A percentile compares a stretch with the other conserved stretches of the same genome.
Conservation (phyloP, 2,797 vertebrate species). For the Falco berigora region DNA sequence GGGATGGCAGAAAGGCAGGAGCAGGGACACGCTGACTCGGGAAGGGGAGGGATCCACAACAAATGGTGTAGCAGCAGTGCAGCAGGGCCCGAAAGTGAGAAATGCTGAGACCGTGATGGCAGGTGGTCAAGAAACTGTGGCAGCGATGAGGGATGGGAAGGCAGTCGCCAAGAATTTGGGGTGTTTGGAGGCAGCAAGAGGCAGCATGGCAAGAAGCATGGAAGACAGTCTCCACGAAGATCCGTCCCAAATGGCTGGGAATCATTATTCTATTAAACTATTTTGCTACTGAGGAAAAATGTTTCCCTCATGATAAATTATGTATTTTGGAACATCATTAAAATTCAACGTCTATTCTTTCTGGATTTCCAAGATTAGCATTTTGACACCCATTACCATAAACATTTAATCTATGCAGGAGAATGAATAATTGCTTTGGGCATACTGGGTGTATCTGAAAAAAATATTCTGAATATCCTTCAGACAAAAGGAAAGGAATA, state of each 20-base stretch:
- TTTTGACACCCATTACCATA: constrained; percentile 30
- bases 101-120: rapidly evolving
- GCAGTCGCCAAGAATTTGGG: not conserved
- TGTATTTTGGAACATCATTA: constrained; percentile 14
- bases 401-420: not conserved
- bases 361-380: constrained; percentile 6
- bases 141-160: not conserved
- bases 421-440: not conserved
- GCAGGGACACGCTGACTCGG: not conserved
- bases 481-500: not conserved
- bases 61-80: not conserved
- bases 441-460: not conserved
- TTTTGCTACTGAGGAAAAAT: not conserved
- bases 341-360: constrained; percentile 4
- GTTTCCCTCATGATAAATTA: not conserved
- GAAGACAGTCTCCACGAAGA: not conserved
- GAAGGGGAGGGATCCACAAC: not conserved
- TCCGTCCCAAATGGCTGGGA: not conserved
- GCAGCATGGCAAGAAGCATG: not conserved
- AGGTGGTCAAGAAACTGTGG: not conserved
- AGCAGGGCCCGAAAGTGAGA: not conserved
- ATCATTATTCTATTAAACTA: not conserved
- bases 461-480: not conserved
- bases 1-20: not conserved
- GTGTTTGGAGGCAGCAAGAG: not conserved